Percentiles rank a stretch among this genome's conserved stretches.
phyloP scores from a whole-genome alignment of 2,113 vertebrate species.

The Ameiurus melas region DNA sequence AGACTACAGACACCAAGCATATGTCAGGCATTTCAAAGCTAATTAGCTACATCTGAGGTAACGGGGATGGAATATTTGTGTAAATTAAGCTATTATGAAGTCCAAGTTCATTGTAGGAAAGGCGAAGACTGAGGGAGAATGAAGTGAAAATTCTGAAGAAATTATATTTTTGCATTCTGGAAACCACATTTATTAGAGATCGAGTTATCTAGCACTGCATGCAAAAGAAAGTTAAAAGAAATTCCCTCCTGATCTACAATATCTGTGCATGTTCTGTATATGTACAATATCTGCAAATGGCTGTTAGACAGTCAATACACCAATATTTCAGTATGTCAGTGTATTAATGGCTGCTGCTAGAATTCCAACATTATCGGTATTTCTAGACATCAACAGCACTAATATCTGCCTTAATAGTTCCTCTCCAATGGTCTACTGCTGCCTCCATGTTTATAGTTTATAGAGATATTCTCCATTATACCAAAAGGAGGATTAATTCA shows the following conservation, averaged over 20 bases:
- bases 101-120: not conserved
- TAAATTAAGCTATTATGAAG: not conserved
- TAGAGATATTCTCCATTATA: conserved; percentile 33
- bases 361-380: not conserved
- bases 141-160: not conserved
- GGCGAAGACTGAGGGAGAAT: not conserved
- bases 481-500: conserved; percentile 35
- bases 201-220: not conserved
- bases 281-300: not conserved
- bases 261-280: not conserved
- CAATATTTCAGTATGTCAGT: not conserved
- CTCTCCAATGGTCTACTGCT: not conserved
- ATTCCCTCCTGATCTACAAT: not conserved
- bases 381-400: not conserved
- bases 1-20: not conserved
- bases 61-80: not conserved
- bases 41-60: not conserved
- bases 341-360: not conserved
- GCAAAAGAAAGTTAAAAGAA: not conserved
- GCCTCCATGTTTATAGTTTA: conserved; percentile 3
- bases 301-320: not conserved
- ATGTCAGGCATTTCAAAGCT: not conserved
- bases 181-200: not conserved
- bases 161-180: not conserved
- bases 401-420: not conserved